A percentile compares a stretch with the other conserved stretches of the same genome.
These are phyloP conservation scores for Heliconius hortense DNA, from an alignment of 2,888 invertebrate genomes.

Conservation along the genomic window DNA sequence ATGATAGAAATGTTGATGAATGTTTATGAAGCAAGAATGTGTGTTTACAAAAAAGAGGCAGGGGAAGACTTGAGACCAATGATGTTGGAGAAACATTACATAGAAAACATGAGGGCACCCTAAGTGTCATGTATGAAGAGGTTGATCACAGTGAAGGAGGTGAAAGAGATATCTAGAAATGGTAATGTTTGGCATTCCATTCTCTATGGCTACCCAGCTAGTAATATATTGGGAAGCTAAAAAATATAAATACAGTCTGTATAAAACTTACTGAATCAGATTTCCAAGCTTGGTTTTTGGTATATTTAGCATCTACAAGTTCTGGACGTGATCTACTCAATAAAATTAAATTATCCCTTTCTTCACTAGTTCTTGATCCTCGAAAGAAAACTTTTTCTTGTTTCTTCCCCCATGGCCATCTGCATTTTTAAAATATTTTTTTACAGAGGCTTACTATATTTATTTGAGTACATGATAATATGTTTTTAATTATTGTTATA, in stretches of 20 bases:
- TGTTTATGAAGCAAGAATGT: not conserved
- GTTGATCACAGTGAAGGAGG: too few species aligned
- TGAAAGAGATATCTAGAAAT: not conserved
- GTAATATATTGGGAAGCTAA: not conserved
- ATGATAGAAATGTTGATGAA: not conserved
- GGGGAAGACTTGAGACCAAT: too few species aligned
- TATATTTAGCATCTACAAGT: slow-evolving; percentile 95
- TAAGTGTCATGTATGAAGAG: too few species aligned
- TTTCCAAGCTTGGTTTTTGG: slow-evolving; percentile 99
- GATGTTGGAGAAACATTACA: too few species aligned
- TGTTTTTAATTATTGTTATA: too few species aligned
- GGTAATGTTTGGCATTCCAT: not conserved
- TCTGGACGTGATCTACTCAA: slow-evolving; percentile 89
- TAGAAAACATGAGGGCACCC: too few species aligned
- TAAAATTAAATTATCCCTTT: slow-evolving; percentile 93
- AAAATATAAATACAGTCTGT: not conserved
- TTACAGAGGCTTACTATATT: not conserved
- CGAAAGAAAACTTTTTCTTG: slow-evolving; percentile 90
- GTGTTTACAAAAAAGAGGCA: too few species aligned
- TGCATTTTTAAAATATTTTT: slow-evolving; percentile 41
- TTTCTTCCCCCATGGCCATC: slow-evolving; percentile 90
- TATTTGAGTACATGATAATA: not conserved
- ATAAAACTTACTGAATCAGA: slow-evolving; percentile 86
- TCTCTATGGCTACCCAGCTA: not conserved
- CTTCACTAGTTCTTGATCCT: slow-evolving; percentile 95